Evolutionary conservation across 1,140 invertebrate genomes (phyloP), one percentile per base, ranked within the genome.

Genomic region (Tetramorium simillimum): DNA sequence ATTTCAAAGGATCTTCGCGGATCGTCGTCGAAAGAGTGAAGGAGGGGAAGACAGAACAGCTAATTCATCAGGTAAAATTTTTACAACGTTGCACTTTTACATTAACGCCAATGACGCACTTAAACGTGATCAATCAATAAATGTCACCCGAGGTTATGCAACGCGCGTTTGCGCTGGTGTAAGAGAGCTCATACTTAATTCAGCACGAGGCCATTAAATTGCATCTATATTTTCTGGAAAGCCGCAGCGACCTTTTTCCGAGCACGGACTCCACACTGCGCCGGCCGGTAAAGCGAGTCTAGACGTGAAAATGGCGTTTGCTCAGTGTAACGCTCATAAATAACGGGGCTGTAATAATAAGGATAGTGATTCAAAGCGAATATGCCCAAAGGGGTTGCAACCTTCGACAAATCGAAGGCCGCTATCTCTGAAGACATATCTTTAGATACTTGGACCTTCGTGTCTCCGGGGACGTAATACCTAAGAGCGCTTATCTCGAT

Each of bases 401-500:
- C 78, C 56, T 86, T 56, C 85, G 62, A 82, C 58, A 82, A 82
- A 86, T 86, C 77, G 56, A 81, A 82, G 58, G 56, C 33, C 46
- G 84, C 62, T 80, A 75, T 82, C 70, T 75, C 40, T 7, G 49
- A 46, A 24, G 78, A 85, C 58, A 76, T 72, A 82, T 73, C 80
- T 72, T 65, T 40, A 62, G 67, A 84, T 76, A 85, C 72, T 67
- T 70, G 80, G 80, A 76, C 53, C 43, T 33, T 60, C n/a, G 65
- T 46, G 58, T 77, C 43, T 88, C 73, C n/a, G 14, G 82, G 72
- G 73, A 85, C 56, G 82, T 70, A 77, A 88, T 85, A 85, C 72
- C 70, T 85, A 75, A 85, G 86, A 85, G 81, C 70, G 82, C 86
- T 73, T 87, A 85, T 72, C 70, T 86, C 62, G 81, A 88, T 85